Base-by-base conservation (phyloP, 1,140 invertebrate genomes). In the Stegodyphus mimosarum region DNA sequence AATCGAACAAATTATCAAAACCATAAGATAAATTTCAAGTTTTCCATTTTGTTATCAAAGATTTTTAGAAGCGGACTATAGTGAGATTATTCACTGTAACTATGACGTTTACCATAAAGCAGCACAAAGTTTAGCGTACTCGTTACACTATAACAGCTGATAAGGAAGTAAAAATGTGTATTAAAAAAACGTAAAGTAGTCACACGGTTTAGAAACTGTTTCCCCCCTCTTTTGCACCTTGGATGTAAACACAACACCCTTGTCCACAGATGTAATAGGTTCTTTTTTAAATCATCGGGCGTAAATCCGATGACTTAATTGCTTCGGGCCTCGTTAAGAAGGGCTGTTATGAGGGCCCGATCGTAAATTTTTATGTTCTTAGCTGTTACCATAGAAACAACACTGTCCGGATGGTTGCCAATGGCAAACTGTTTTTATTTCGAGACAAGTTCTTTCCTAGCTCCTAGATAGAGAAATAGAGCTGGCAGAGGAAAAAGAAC, bases 281-380 rank as follows among this genome's bases (percentile, higher is more conserved):
- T 15, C 64, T 60, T 80, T 71, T 60, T 49, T 80, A 80, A 80
- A 80, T 71, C 78, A 80, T 71, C 66, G 67, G 33, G 33, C 33
- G 33, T 33, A 33, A 33, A 70, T 69, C 67, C 49, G 70, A 81
- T 81, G 79, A 73, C 79, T 81, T 81, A 81, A 81, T 81, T 81
- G 73, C 79, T 81, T 52, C 48, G 52, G 49, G 15, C 70, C 79
- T 81, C 79, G 60, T 81, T 81, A 81, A 81, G 79, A 73, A 81
- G 18, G 48, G 55, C 50, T 64, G 55, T 18, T 81, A 72, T 64
- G 18, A 55, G 55, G 69, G 18, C 17, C 53, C n/a, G n/a, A 17
- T 81, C 69, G 60, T 81, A 81, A 81, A 81, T 81, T 81, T 81
- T 81, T 81, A 81, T 81, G 70, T 49, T 18, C 69, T 60, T 51